Evolutionary conservation across 2,797 vertebrate species (phyloP).

Genomic region (Linurgus olivaceus): DNA sequence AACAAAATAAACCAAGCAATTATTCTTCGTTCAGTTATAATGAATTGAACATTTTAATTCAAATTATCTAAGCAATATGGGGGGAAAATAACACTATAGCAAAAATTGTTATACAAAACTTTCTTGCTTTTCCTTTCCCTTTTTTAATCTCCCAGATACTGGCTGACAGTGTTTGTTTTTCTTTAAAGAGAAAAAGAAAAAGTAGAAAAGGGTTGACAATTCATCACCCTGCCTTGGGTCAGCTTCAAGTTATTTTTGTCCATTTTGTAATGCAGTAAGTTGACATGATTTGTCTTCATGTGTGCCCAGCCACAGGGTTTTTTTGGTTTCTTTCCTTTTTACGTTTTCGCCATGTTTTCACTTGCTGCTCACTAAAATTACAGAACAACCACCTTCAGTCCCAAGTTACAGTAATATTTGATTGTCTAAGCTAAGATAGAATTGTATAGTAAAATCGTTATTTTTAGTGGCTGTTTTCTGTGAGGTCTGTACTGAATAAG

Average conservation of each 20-base stretch:
- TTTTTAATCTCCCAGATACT: not conserved
- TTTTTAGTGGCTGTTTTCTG: not conserved
- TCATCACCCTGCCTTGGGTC: not conserved
- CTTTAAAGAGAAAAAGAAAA: accelerated
- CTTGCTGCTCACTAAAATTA: not conserved
- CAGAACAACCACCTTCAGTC: not conserved
- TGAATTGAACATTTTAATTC: not conserved
- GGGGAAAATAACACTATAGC: accelerated
- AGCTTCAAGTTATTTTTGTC: not conserved
- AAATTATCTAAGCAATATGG: not conserved
- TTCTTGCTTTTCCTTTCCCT: not conserved
- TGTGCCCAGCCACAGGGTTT: not conserved
- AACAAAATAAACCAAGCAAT: not conserved
- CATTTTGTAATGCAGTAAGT: not conserved
- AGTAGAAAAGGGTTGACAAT: not conserved
- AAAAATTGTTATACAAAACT: not conserved
- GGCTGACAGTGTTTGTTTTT: not conserved
- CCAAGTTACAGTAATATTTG: not conserved
- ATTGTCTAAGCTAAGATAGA: not conserved
- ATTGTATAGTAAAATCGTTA: not conserved
- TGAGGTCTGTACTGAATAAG: not conserved
- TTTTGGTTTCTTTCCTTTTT: not conserved
- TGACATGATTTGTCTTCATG: not conserved
- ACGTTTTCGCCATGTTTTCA: not conserved
- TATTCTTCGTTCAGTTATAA: not conserved